phyloP scores from a whole-genome alignment of 2,888 invertebrate genomes.

The Platerodrilus igneus region DNA sequence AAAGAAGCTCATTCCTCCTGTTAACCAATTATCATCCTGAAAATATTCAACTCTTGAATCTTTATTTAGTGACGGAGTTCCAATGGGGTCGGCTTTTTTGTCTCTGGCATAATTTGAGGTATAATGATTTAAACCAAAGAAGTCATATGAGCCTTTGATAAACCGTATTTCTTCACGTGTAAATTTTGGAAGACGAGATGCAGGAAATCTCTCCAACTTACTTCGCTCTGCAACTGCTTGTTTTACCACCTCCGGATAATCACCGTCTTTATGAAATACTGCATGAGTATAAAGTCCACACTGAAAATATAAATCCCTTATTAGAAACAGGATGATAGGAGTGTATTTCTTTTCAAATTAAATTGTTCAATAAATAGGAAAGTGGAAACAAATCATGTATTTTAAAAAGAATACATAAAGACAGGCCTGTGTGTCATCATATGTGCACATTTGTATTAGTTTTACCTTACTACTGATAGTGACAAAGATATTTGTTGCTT shows the following conservation, averaged over 20 bases:
- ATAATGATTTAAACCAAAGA: conserved; percentile 52
- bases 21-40: conserved; percentile 1
- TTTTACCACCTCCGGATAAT: conserved; percentile 28
- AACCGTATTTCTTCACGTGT: conserved; percentile 47
- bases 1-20: not conserved
- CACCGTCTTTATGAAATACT: conserved; percentile 27
- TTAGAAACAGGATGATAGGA: too few species aligned
- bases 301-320: too few species aligned
- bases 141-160: conserved; percentile 48
- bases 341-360: too few species aligned
- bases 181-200: conserved; percentile 52
- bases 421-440: too few species aligned
- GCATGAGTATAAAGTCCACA: conserved; percentile 55
- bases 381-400: too few species aligned
- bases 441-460: too few species aligned
- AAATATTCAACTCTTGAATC: not conserved
- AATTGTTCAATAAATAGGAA: too few species aligned
- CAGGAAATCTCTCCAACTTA: conserved; percentile 20
- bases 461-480: too few species aligned
- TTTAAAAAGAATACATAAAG: too few species aligned
- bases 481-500: too few species aligned
- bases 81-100: too few species aligned
- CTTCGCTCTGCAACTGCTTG: conserved; percentile 23
- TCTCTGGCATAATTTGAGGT: conserved; percentile 31
- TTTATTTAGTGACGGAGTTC: conserved; percentile 3